Evolutionary conservation across 2,113 vertebrate species (phyloP).

Genomic region (Trachemys scripta): DNA sequence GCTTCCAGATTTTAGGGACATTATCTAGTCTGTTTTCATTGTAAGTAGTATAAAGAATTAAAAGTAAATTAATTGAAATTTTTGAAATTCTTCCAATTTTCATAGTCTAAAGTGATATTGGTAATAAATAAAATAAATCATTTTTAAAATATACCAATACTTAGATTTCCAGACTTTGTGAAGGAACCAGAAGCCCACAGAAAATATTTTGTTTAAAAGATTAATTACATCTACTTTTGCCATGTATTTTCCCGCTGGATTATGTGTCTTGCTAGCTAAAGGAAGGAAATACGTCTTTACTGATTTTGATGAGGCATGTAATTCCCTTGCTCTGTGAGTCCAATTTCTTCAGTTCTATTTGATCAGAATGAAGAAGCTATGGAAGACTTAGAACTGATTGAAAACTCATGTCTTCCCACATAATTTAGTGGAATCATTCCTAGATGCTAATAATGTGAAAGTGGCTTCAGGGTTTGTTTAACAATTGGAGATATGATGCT

Average conservation of each 20-base stretch:
- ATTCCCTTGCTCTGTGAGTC: background rate
- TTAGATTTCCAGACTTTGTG: background rate
- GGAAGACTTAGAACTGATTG: background rate
- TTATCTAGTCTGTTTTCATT: background rate
- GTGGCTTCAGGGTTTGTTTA: conserved; percentile 4
- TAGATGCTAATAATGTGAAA: background rate
- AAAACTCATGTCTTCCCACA: background rate
- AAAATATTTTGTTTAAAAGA: background rate
- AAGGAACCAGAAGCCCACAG: background rate
- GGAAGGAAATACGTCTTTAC: background rate
- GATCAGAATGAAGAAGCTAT: conserved; percentile 10
- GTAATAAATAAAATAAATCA: background rate
- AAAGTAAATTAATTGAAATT: background rate
- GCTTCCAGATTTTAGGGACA: background rate
- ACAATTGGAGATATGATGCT: background rate
- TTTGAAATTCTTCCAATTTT: background rate
- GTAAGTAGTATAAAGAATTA: background rate
- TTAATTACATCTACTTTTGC: background rate
- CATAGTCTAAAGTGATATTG: background rate
- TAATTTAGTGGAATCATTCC: background rate
- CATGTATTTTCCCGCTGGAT: background rate
- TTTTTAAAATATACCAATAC: background rate
- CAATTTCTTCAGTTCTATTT: conserved; percentile 4
- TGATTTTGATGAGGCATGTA: background rate
- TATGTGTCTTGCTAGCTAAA: background rate